Percentiles rank a stretch among this genome's conserved stretches.
These are phyloP conservation scores for Prunella fulvescens DNA, from an alignment of 2,113 vertebrate species.

Conservation along the genomic window DNA sequence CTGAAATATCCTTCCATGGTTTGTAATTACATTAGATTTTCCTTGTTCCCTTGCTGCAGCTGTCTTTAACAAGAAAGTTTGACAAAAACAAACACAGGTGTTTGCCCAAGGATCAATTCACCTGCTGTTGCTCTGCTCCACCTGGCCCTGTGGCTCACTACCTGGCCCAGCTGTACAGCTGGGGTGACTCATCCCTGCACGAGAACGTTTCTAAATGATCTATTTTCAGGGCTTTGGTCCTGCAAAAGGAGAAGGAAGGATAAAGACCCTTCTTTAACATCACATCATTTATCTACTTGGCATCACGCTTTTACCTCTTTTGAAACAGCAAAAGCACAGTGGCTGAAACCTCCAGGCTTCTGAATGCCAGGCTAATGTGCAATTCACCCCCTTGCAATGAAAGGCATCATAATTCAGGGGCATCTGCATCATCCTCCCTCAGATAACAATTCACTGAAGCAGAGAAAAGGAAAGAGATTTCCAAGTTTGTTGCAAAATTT, in stretches of 20 bases:
- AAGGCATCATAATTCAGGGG: slow-evolving; percentile 12
- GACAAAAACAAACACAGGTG: slow-evolving; percentile 28
- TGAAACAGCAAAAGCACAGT: not conserved
- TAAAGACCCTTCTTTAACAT: not conserved
- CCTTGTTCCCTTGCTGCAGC: slow-evolving; percentile 26
- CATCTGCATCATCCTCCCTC: slow-evolving; percentile 21
- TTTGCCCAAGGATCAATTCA: slow-evolving; percentile 56
- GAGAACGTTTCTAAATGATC: not conserved
- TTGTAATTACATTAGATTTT: not conserved
- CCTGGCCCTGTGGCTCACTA: not conserved
- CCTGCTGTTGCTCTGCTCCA: slow-evolving; percentile 48
- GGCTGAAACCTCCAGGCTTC: not conserved
- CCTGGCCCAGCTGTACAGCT: not conserved
- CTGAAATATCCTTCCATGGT: not conserved
- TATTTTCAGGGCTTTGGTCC: not conserved
- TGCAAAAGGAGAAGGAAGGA: not conserved
- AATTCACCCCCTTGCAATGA: not conserved
- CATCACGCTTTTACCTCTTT: not conserved
- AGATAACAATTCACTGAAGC: slow-evolving; percentile 18
- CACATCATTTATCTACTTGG: not conserved
- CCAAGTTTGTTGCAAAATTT: slow-evolving; percentile 41
- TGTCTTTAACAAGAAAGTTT: not conserved
- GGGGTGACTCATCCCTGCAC: not conserved
- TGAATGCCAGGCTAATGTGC: not conserved
- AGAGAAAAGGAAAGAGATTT: not conserved